These are phyloP conservation scores for Pachyrhynchus sulphureomaculatus DNA, from an alignment of 1,140 invertebrate species.

Conservation along the genomic window DNA sequence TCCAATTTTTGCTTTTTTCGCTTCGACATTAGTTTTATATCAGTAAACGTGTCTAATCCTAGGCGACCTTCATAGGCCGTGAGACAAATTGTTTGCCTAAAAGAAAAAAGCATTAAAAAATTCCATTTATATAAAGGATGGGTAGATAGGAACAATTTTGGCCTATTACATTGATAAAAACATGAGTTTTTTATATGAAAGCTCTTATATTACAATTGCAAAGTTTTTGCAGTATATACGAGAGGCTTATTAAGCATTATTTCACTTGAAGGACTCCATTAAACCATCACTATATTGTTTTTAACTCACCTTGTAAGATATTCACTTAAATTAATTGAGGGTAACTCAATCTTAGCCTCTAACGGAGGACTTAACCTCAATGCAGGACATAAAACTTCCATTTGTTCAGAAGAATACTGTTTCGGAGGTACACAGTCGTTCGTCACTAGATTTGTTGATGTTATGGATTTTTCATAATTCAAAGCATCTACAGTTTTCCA, in stretches of 20 bases:
- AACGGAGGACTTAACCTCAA: constrained; percentile 57
- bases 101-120: not conserved
- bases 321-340: constrained; percentile 70
- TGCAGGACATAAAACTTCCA: constrained; percentile 28
- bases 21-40: constrained; percentile 20
- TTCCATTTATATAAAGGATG: no score
- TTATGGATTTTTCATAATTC: constrained; percentile 41
- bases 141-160: no score
- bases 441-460: constrained; percentile 32
- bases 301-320: constrained; percentile 55
- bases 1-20: constrained; percentile 45
- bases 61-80: constrained; percentile 70
- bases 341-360: constrained; percentile 64
- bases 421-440: constrained; percentile 37
- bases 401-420: constrained; percentile 35
- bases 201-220: no score
- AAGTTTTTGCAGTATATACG: no score
- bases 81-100: constrained; percentile 68
- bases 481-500: constrained; percentile 31
- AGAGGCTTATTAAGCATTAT: no score
- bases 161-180: no score
- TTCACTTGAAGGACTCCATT: no score
- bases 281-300: no score
- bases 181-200: no score
- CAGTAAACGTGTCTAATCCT: constrained; percentile 44